These are phyloP conservation scores for Siderastrea siderea DNA, from an alignment of 92 coral and sea anemone genomes.

Conservation along the genomic window DNA sequence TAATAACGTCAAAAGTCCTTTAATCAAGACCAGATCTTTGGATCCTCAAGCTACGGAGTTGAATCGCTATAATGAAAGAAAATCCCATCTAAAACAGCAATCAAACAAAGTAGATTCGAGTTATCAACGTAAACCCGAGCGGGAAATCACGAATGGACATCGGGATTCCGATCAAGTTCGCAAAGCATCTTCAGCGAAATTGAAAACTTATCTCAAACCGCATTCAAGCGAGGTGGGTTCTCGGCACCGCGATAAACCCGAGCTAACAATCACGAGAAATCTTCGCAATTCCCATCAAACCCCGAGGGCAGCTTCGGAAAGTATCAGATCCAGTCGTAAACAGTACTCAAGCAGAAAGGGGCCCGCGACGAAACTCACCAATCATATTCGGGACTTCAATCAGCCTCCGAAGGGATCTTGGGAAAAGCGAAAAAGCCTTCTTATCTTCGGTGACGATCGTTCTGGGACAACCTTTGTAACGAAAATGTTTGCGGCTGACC, in stretches of 20 bases:
- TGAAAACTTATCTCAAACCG: background rate
- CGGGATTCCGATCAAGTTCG: slow-evolving; percentile 3
- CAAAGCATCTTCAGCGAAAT: background rate
- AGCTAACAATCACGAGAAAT: background rate
- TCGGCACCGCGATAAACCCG: background rate
- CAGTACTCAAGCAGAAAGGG: slow-evolving; percentile 3
- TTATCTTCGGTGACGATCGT: slow-evolving; percentile 61
- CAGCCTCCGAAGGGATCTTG: slow-evolving; percentile 18
- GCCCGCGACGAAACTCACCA: background rate
- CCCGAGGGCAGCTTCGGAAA: background rate
- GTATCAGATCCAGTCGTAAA: background rate
- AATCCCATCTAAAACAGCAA: background rate
- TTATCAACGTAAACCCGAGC: background rate
- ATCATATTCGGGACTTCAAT: background rate
- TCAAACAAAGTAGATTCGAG: slow-evolving; percentile 7
- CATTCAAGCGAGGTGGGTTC: background rate
- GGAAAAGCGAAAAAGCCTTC: slow-evolving; percentile 43
- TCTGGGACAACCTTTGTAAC: slow-evolving; percentile 57
- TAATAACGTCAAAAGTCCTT: background rate
- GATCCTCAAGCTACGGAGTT: background rate
- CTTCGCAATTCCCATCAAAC: background rate
- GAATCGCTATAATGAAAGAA: background rate
- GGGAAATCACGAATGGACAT: background rate
- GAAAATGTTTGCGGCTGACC: slow-evolving; percentile 47
- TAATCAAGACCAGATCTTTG: background rate